Percentiles rank a stretch among this genome's conserved stretches.
phyloP scores from a whole-genome alignment of 2,113 vertebrate genomes.

The Dipodomys spectabilis region DNA sequence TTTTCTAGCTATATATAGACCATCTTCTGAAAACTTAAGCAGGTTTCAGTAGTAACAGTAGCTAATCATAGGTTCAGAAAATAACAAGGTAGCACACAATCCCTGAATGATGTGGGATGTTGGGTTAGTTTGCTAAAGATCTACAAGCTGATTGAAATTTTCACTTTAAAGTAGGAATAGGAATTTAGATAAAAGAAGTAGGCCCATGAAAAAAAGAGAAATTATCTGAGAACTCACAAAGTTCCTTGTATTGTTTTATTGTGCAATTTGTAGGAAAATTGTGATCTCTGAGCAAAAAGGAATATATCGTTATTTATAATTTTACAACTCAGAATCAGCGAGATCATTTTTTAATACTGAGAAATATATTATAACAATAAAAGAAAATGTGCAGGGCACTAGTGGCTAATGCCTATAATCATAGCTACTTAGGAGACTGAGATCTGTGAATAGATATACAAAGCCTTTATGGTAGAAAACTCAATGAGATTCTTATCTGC shows the following conservation, averaged over 20 bases:
- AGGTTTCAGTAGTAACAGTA: background rate
- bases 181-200: background rate
- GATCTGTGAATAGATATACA: background rate
- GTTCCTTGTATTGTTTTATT: background rate
- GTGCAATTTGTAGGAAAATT: background rate
- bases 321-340: background rate
- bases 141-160: slow-evolving; percentile 33
- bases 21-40: background rate
- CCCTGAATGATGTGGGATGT: background rate
- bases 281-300: background rate
- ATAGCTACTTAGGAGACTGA: too few species aligned
- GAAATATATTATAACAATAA: too few species aligned
- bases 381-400: too few species aligned
- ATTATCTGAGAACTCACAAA: background rate
- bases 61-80: slow-evolving; percentile 26
- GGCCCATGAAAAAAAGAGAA: background rate
- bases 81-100: slow-evolving; percentile 1
- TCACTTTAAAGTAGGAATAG: background rate
- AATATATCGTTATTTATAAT: background rate
- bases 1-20: background rate
- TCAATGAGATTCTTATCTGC: too few species aligned
- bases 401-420: too few species aligned
- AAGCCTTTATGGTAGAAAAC: too few species aligned
- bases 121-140: slow-evolving; percentile 11
- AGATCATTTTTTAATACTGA: background rate